A percentile compares a stretch with the other conserved stretches of the same genome.
These are phyloP conservation scores for Xiphias gladius DNA, from an alignment of 2,113 vertebrate species.

Conservation along the genomic window DNA sequence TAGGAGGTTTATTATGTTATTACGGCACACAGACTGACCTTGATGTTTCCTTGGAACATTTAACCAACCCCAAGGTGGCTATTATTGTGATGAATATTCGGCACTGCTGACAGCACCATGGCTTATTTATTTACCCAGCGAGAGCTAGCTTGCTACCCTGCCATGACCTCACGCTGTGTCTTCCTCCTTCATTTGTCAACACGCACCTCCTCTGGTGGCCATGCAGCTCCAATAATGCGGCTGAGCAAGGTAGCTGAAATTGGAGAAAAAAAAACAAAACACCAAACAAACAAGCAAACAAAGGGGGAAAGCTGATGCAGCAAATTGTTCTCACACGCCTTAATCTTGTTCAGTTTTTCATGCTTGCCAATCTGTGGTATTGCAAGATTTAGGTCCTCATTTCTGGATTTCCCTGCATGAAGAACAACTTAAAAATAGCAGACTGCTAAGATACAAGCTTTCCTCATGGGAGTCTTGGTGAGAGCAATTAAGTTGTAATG, in stretches of 20 bases:
- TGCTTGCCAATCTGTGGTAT: conserved; percentile 25
- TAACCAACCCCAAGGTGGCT: conserved; percentile 87
- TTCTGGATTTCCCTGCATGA: conserved; percentile 34
- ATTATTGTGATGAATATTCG: conserved; percentile 86
- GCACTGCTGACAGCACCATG: conserved; percentile 73
- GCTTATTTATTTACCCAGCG: conserved; percentile 86
- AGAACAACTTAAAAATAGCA: conserved; percentile 13
- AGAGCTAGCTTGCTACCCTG: conserved; percentile 76
- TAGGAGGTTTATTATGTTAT: conserved; percentile 83
- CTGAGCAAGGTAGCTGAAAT: conserved; percentile 39
- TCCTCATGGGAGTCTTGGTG: neutral
- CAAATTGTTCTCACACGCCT: conserved; percentile 37
- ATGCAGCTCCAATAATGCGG: conserved; percentile 35
- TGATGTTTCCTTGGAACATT: conserved; percentile 87
- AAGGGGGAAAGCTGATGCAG: conserved; percentile 51
- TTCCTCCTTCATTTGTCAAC: conserved; percentile 79
- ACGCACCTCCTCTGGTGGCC: conserved; percentile 67
- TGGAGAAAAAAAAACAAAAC: neutral
- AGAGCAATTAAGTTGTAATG: neutral
- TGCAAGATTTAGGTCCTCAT: conserved; percentile 38
- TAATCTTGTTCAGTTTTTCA: conserved; percentile 34
- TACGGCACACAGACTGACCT: conserved; percentile 82
- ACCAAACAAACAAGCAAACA: conserved; percentile 50
- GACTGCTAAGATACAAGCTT: neutral
- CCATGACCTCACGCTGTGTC: conserved; percentile 82